A percentile compares a stretch with the other conserved stretches of the same genome.
phyloP scores from a whole-genome alignment of 2,797 vertebrate genomes.

The Scomberomorus guttatus region DNA sequence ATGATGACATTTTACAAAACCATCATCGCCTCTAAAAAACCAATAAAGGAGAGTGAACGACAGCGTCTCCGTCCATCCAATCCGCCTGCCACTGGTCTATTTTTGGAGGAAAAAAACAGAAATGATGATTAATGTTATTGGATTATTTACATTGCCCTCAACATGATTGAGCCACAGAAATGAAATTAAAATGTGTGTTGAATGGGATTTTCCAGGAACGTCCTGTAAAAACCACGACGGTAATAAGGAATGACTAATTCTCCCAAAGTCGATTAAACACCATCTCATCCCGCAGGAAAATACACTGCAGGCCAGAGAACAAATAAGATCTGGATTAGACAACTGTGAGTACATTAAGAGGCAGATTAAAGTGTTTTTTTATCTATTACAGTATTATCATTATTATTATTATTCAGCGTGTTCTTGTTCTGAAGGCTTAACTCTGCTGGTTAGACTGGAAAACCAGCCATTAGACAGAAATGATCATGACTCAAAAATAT shows the following conservation, averaged over 20 bases:
- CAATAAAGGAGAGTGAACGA: conserved; percentile 67
- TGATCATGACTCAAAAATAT: not conserved
- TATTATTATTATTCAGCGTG: conserved; percentile 76
- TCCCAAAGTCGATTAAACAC: conserved; percentile 84
- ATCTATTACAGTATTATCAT: conserved; percentile 40
- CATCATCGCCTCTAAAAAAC: conserved; percentile 61
- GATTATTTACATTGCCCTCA: conserved; percentile 83
- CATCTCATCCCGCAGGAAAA: conserved; percentile 65
- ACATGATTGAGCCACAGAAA: conserved; percentile 82
- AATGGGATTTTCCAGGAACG: conserved; percentile 87
- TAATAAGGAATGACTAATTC: conserved; percentile 89
- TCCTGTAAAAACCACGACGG: conserved; percentile 80
- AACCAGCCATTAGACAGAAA: conserved; percentile 74
- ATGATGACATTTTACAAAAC: conserved; percentile 65
- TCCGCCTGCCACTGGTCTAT: conserved; percentile 44
- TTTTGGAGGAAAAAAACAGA: conserved; percentile 55
- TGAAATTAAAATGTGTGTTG: conserved; percentile 87
- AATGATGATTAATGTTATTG: conserved; percentile 83
- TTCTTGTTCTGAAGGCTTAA: conserved; percentile 70
- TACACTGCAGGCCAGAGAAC: conserved; percentile 57
- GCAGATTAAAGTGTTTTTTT: conserved; percentile 83
- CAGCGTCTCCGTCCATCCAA: conserved; percentile 37
- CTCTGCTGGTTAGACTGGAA: conserved; percentile 56
- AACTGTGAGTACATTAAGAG: conserved; percentile 79
- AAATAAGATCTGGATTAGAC: conserved; percentile 86